Conservation (phyloP, 2,797 vertebrate species). For the Dendrocincla tyrannina region DNA sequence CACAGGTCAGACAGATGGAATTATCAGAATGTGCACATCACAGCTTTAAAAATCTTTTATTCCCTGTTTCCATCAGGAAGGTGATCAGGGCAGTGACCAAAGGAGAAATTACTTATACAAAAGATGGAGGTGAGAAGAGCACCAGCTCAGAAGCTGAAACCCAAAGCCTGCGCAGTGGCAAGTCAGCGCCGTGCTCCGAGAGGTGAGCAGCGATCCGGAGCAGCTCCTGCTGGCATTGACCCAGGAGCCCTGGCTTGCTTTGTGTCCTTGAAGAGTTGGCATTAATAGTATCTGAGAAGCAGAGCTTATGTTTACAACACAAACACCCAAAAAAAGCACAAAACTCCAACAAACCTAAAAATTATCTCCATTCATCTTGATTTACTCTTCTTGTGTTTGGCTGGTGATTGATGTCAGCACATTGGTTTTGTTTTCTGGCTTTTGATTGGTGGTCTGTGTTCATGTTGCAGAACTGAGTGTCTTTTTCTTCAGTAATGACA, state of each 20-base stretch:
- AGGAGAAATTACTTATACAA: constrained; percentile 75
- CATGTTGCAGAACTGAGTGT: neutral
- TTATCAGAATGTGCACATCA: fast-evolving
- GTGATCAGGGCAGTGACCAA: constrained; percentile 73
- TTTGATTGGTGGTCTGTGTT: neutral
- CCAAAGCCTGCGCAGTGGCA: constrained; percentile 70
- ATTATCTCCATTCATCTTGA: neutral
- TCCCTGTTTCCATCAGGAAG: constrained; percentile 66
- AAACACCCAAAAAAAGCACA: neutral
- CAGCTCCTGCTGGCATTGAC: fast-evolving
- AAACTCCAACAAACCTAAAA: neutral
- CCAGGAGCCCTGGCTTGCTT: neutral
- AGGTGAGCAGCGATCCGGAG: constrained; percentile 72
- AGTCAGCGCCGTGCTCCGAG: constrained; percentile 72
- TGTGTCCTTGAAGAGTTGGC: neutral
- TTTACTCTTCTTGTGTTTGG: neutral
- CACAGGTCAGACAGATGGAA: neutral
- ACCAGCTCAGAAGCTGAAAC: constrained; percentile 76
- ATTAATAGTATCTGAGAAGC: neutral
- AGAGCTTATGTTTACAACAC: neutral
- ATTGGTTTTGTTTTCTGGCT: neutral
- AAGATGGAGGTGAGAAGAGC: constrained; percentile 63
- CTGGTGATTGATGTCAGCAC: neutral
- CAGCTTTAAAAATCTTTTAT: neutral
- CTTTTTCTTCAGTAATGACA: neutral